These are phyloP conservation scores for Lysandra bellargus DNA, from an alignment of 2,888 invertebrate species.

Conservation along the genomic window DNA sequence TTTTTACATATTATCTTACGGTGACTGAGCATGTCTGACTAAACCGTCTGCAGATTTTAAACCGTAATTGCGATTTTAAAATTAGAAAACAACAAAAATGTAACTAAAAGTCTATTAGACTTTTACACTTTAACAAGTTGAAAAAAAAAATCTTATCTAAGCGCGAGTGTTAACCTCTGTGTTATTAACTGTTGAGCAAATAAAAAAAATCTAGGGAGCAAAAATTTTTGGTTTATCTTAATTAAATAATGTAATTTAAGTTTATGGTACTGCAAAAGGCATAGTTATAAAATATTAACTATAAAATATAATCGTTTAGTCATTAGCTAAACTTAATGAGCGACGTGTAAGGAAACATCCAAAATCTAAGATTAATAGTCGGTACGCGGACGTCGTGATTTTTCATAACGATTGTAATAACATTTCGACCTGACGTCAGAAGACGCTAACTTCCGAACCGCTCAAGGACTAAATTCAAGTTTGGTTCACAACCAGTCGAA, in stretches of 20 bases:
- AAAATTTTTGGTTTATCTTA: not conserved
- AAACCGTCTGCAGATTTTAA: not conserved
- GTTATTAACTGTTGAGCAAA: not conserved
- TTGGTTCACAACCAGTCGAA: constrained; percentile 24
- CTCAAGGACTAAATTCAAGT: constrained; percentile 57
- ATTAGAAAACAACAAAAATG: constrained; percentile 13
- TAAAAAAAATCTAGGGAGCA: not conserved
- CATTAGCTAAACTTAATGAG: constrained; percentile 1
- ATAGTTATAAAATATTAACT: not conserved
- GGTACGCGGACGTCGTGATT: constrained; percentile 73
- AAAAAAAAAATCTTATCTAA: not conserved
- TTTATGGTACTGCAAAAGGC: not conserved
- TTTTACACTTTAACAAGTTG: not conserved
- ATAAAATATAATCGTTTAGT: constrained; percentile 7
- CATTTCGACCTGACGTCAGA: constrained; percentile 64
- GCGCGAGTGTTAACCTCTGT: not conserved
- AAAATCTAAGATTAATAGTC: constrained; percentile 60
- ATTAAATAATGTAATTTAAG: not conserved
- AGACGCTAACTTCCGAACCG: constrained; percentile 71
- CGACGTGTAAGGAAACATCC: constrained; percentile 42
- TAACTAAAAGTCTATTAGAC: not conserved
- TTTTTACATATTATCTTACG: constrained; percentile 5
- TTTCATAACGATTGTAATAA: constrained; percentile 59
- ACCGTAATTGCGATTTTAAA: not conserved
- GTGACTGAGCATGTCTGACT: not conserved